Conservation (phyloP, 2,888 invertebrate species). For the Dromius quadrimaculatus region DNA sequence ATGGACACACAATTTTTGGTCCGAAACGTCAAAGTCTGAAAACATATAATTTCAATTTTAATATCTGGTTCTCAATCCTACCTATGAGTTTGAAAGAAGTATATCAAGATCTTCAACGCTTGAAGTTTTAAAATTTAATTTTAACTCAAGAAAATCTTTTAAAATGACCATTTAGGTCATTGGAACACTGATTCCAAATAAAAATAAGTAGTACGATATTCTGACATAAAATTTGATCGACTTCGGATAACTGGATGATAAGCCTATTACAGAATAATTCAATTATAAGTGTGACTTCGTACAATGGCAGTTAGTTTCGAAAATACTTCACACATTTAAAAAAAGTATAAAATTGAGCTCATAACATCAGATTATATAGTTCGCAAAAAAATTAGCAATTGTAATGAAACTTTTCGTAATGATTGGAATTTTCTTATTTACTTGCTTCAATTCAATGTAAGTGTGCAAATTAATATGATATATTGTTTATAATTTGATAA, state of each 20-base stretch:
- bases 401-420: slow-evolving; percentile 20
- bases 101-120: too few relatives aligned
- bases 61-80: too few relatives aligned
- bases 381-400: not conserved
- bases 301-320: slow-evolving; percentile 26
- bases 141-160: not conserved
- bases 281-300: slow-evolving; percentile 59
- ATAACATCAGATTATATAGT: not conserved
- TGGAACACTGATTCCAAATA: slow-evolving; percentile 31
- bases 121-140: too few relatives aligned
- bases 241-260: slow-evolving; percentile 57
- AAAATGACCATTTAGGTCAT: not conserved
- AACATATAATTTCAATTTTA: too few relatives aligned
- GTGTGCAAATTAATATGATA: not conserved
- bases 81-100: too few relatives aligned
- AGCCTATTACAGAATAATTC: slow-evolving; percentile 63
- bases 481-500: slow-evolving; percentile 11
- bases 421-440: slow-evolving; percentile 24
- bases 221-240: slow-evolving; percentile 54
- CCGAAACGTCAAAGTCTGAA: too few relatives aligned
- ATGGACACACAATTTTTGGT: too few relatives aligned
- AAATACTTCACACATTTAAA: slow-evolving; percentile 8
- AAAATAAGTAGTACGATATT: slow-evolving; percentile 37
- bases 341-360: not conserved
- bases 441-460: slow-evolving; percentile 30